phyloP scores from a whole-genome alignment of 2,888 invertebrate species.

The Hirudinaria manillensis region DNA sequence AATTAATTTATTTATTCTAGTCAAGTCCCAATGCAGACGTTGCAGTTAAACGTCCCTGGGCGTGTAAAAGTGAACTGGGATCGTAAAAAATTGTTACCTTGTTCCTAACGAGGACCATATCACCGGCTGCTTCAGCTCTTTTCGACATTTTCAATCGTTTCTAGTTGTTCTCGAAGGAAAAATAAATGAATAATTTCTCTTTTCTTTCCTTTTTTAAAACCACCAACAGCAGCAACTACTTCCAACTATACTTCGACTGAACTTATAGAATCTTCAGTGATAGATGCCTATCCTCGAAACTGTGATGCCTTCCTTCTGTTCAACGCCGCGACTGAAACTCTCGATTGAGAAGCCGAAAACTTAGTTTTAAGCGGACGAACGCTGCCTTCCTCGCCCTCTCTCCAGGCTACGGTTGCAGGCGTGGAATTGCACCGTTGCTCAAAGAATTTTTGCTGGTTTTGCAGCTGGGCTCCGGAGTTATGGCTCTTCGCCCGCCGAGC shows the following conservation, averaged over 20 bases:
- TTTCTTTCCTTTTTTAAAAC: no score
- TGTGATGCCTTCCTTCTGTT: not conserved
- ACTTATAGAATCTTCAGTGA: not conserved
- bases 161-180: not conserved
- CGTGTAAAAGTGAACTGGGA: no score
- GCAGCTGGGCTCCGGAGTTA: not conserved
- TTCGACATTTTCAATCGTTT: conserved; percentile 34
- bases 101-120: conserved; percentile 37
- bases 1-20: no score
- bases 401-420: not conserved
- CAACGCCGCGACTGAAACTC: conserved; percentile 7
- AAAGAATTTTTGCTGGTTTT: not conserved
- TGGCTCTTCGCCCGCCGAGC: not conserved
- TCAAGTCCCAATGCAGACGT: no score
- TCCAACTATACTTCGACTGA: no score
- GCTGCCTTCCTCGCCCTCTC: not conserved
- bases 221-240: no score
- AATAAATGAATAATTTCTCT: not conserved
- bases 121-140: conserved; percentile 38
- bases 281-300: not conserved
- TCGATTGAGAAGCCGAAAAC: not conserved
- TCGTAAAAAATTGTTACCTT: conserved; percentile 31
- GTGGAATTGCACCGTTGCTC: not conserved
- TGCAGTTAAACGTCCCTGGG: no score
- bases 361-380: conserved; percentile 8